These are phyloP conservation scores for Chaetodon trifascialis DNA, from an alignment of 2,113 vertebrate genomes.

Conservation along the genomic window DNA sequence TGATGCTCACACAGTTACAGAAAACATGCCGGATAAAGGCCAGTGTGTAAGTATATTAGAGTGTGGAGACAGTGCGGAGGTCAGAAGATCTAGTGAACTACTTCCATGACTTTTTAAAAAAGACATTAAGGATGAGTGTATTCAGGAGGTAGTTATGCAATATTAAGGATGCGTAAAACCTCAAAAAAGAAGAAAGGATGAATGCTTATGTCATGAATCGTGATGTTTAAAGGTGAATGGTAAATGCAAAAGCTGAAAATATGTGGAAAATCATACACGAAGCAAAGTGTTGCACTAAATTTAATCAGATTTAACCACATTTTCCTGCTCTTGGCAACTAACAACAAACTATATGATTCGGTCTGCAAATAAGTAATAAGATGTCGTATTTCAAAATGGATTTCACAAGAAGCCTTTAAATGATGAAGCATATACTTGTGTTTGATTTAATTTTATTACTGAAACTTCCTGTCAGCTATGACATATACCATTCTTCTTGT, in stretches of 20 bases:
- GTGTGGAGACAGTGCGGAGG: background rate
- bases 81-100: background rate
- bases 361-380: background rate
- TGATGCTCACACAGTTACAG: background rate
- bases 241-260: background rate
- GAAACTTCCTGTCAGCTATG: conserved; percentile 49
- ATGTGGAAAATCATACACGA: background rate
- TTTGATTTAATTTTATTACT: conserved; percentile 41
- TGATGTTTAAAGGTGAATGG: background rate
- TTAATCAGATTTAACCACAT: background rate
- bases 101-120: background rate
- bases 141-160: background rate
- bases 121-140: background rate
- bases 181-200: background rate
- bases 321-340: background rate
- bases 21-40: background rate
- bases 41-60: background rate
- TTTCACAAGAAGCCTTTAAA: conserved; percentile 3
- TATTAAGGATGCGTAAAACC: background rate
- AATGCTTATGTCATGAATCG: background rate
- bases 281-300: background rate
- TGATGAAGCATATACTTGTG: conserved; percentile 5
- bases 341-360: background rate
- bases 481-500: conserved; percentile 37
- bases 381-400: background rate